Percentiles rank a stretch among this genome's conserved stretches.
Conservation (phyloP, 2,797 vertebrate genomes). For the Chloroceryle inda region DNA sequence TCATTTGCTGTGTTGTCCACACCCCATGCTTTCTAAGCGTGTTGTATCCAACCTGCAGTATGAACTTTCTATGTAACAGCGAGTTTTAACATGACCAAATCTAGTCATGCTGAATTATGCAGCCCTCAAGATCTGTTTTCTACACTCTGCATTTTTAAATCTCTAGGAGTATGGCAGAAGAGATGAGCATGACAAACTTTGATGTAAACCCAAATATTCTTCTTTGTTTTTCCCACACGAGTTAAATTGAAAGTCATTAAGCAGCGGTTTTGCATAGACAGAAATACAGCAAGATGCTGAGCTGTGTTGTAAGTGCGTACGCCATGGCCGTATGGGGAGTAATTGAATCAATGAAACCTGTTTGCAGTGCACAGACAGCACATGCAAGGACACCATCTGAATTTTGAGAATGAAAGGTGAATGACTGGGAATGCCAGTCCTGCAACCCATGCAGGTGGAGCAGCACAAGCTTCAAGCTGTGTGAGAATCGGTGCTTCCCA, state of each 20-base stretch:
- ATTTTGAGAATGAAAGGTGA: slow-evolving; percentile 12
- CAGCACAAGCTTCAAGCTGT: neutral
- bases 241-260: slow-evolving; percentile 14
- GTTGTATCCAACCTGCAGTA: neutral
- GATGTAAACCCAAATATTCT: neutral
- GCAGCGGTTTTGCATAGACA: neutral
- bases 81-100: neutral
- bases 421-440: neutral
- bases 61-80: neutral
- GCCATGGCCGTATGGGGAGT: neutral
- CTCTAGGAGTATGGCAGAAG: neutral
- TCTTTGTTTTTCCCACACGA: neutral
- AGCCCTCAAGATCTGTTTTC: neutral
- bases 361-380: neutral
- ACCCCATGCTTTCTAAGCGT: neutral
- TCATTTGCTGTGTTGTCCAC: neutral
- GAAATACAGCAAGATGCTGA: neutral
- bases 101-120: neutral
- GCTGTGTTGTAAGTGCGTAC: neutral
- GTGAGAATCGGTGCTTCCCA: neutral
- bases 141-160: neutral
- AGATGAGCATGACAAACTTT: neutral
- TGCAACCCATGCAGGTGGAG: neutral
- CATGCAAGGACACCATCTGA: neutral
- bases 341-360: slow-evolving; percentile 5